Evolutionary conservation across 2,888 invertebrate species (phyloP), one percentile per base, ranked within the genome.

Genomic region (Rhimphoctona megacephalus): DNA sequence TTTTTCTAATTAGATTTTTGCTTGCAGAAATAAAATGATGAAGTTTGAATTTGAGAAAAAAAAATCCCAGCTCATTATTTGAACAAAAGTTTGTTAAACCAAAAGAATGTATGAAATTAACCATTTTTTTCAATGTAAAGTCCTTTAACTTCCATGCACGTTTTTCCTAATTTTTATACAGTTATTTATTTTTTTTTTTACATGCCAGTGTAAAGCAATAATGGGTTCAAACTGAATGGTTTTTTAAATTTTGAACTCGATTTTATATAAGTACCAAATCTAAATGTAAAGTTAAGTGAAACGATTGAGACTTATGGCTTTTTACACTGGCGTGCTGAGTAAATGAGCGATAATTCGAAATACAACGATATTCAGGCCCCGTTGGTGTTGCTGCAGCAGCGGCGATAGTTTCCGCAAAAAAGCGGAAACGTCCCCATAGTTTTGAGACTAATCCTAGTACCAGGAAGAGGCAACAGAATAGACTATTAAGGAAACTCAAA

Each of bases 361-460:
- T 77, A 30, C 69, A 46, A 81, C 78, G 74, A 78, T 84, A 78
- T 84, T 85, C 93, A 98, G 98, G 98, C 85, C 98, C 99, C 17
- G 97, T 99, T 83, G 99, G 99, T 70, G 98, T 99, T 94, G 99
- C 99, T 30, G 99, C 99, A 5, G 99, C 99, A 5, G 99, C 99
- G 66, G 99, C 99, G 66, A 99, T 99, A 91, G 98, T 98, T 33
- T 98, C 99, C 5, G 98, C 98, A 0, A 99, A 99, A 95, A 99
- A 99, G 94, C 96, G 98, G 92, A 99, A 99, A 95, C 95, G 99
- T 90, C 98, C 98, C 61, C 99, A 99, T 95, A 98, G 98, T 84
- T 99, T 99, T 94, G 99, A 99, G 95, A 99, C 99, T 78, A 99
- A 99, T 95, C 99, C 99, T 2, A 99, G 99, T 57, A 98, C 99